A percentile compares a stretch with the other conserved stretches of the same genome.
Conservation (phyloP, 2,113 vertebrate species). For the Nycticorax nycticorax region DNA sequence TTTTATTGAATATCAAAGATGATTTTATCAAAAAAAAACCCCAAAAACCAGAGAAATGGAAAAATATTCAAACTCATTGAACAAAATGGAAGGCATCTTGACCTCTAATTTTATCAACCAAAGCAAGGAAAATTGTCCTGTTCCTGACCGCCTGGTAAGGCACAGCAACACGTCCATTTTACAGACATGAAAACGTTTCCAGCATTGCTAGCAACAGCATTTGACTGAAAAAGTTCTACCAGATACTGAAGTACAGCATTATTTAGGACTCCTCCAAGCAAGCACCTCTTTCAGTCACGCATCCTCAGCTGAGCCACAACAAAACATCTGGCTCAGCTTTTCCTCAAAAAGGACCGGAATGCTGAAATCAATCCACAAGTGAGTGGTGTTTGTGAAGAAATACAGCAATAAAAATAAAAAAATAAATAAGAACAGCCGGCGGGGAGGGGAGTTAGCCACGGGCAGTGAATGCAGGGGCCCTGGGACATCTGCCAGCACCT, state of each 20-base stretch:
- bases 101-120: neutral
- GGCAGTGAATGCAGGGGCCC: neutral
- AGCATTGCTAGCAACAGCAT: neutral
- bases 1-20: neutral
- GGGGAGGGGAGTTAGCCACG: rapidly evolving
- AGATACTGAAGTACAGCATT: neutral
- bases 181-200: neutral
- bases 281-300: neutral
- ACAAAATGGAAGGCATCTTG: neutral
- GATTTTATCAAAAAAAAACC: neutral
- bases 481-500: neutral
- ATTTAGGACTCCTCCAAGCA: neutral
- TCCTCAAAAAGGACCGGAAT: neutral
- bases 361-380: neutral
- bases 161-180: neutral
- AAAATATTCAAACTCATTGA: neutral
- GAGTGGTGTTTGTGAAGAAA: neutral
- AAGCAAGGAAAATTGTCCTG: neutral
- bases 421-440: neutral
- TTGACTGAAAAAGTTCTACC: neutral
- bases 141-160: neutral
- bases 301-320: neutral
- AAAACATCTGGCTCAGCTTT: neutral
- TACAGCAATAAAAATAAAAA: neutral
- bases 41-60: too few species aligned